These are phyloP conservation scores for Pantelozetes paolii DNA, from an alignment of 2,888 invertebrate species.

Conservation along the genomic window DNA sequence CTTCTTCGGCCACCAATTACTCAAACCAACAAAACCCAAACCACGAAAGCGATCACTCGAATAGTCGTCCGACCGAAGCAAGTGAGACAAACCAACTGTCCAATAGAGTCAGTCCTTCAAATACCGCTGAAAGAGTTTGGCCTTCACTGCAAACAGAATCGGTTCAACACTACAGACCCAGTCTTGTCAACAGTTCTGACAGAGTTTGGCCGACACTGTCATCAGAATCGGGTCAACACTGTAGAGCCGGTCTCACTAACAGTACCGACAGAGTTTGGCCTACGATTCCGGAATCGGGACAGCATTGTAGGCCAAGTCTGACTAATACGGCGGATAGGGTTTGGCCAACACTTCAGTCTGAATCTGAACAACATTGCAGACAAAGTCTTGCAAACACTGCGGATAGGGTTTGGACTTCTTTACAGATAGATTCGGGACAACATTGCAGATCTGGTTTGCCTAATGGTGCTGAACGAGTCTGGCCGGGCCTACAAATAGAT, in stretches of 20 bases:
- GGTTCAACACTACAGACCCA: background rate
- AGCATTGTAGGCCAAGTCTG: background rate
- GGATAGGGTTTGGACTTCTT: background rate
- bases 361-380: background rate
- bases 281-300: background rate
- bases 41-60: background rate
- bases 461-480: background rate
- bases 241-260: background rate
- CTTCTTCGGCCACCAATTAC: slow-evolving; percentile 5
- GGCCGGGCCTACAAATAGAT: background rate
- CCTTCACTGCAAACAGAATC: background rate
- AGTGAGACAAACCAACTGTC: background rate
- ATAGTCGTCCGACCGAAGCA: background rate
- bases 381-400: background rate
- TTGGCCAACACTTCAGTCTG: background rate
- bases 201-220: background rate
- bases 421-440: background rate
- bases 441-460: background rate
- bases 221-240: background rate
- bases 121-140: background rate
- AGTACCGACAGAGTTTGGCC: slow-evolving; percentile 4
- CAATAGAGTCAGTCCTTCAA: background rate
- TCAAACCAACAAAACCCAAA: background rate
- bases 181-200: background rate
- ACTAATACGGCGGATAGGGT: background rate